These are phyloP conservation scores for Trichonephila clavata DNA, from an alignment of 1,140 invertebrate genomes.

Conservation along the genomic window DNA sequence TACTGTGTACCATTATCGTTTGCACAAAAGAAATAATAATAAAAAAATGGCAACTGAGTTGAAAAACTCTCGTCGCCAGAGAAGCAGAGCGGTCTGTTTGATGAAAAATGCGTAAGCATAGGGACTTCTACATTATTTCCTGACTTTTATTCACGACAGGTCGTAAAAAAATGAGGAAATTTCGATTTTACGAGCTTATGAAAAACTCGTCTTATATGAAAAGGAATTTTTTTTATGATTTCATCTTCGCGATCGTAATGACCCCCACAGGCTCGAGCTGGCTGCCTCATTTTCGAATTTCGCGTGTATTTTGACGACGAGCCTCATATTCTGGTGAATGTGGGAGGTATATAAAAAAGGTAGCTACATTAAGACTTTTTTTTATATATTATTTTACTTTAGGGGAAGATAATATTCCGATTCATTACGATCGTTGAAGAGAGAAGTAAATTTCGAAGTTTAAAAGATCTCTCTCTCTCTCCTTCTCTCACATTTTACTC, in stretches of 20 bases:
- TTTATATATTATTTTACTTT: background rate
- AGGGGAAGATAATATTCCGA: conserved; percentile 1
- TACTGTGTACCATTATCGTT: conserved; percentile 19
- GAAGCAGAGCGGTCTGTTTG: conserved; percentile 41
- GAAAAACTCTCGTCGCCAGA: background rate
- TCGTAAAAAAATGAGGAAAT: conserved; percentile 69
- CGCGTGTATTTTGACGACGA: background rate
- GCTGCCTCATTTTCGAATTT: conserved; percentile 12
- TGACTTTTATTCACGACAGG: conserved; percentile 60
- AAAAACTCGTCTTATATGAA: conserved; percentile 50
- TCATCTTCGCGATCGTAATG: conserved; percentile 44
- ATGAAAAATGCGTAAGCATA: conserved; percentile 4
- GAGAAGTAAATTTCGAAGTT: background rate
- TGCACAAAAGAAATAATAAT: conserved; percentile 8
- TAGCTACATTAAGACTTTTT: background rate
- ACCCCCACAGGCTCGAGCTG: conserved; percentile 36
- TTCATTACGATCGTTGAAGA: background rate
- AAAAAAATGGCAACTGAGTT: conserved; percentile 17
- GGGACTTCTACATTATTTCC: conserved; percentile 52
- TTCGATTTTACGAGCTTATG: conserved; percentile 67
- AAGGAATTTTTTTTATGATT: conserved; percentile 49
- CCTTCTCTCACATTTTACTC: background rate
- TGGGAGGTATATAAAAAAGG: conserved; percentile 16
- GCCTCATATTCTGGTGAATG: background rate
- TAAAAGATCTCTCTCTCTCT: background rate